Percentiles rank a stretch among this genome's conserved stretches.
These are phyloP conservation scores for Scaeva pyrastri DNA, from an alignment of 2,888 invertebrate species.

Conservation along the genomic window DNA sequence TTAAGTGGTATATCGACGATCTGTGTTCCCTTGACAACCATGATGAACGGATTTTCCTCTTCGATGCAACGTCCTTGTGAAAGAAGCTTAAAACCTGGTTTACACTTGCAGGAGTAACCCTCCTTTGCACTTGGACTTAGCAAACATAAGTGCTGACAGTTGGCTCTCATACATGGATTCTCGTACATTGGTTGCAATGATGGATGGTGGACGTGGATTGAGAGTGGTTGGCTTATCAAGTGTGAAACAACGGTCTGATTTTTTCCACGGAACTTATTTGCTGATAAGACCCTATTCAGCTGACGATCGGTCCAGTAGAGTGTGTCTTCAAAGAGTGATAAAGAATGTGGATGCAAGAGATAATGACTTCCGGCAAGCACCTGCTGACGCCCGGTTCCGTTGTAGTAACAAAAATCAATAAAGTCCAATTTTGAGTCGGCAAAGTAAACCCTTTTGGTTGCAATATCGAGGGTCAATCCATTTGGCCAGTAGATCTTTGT, in stretches of 20 bases:
- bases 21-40: conserved; percentile 95
- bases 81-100: conserved; percentile 91
- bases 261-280: conserved; percentile 95
- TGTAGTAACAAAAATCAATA: conserved; percentile 98
- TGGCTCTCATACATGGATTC: conserved; percentile 90
- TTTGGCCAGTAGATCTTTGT: conserved; percentile 99
- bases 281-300: conserved; percentile 94
- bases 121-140: conserved; percentile 89
- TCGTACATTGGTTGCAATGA: conserved; percentile 93
- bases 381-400: conserved; percentile 95
- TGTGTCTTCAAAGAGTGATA: conserved; percentile 97
- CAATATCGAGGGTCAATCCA: conserved; percentile 97
- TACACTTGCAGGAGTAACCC: conserved; percentile 95
- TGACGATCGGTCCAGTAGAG: conserved; percentile 99
- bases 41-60: conserved; percentile 94
- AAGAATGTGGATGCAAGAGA: conserved; percentile 96
- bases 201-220: conserved; percentile 97
- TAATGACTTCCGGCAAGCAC: conserved; percentile 95
- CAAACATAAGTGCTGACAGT: conserved; percentile 96
- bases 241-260: conserved; percentile 98
- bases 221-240: conserved; percentile 96
- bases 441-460: conserved; percentile 97
- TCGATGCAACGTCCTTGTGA: conserved; percentile 90
- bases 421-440: conserved; percentile 98
- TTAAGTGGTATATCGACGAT: conserved; percentile 93